phyloP scores from a whole-genome alignment of 2,888 invertebrate species.

The Heliconius cydno region DNA sequence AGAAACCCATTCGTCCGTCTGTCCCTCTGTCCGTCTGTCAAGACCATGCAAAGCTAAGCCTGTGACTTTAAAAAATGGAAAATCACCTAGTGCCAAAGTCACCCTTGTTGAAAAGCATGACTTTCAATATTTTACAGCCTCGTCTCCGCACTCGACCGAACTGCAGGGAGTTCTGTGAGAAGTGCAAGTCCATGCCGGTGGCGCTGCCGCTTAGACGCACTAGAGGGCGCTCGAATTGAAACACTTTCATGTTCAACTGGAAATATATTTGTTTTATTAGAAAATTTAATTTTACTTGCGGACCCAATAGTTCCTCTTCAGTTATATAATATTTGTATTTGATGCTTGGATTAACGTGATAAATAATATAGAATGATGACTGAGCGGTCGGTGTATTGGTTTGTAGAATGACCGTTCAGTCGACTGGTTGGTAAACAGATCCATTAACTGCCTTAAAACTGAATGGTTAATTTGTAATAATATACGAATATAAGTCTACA shows the following conservation, averaged over 20 bases:
- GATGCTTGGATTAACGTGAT: too few relatives aligned
- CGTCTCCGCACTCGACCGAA: slow-evolving; percentile 75
- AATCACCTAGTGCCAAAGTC: slow-evolving; percentile 73
- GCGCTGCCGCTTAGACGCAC: slow-evolving; percentile 74
- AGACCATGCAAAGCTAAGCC: too few relatives aligned
- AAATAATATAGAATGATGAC: too few relatives aligned
- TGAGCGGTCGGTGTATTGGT: too few relatives aligned
- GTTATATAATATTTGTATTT: too few relatives aligned
- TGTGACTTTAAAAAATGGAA: neutral
- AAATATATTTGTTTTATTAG: slow-evolving; percentile 39
- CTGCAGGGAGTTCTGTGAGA: slow-evolving; percentile 75
- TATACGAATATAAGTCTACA: neutral
- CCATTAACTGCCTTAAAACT: neutral
- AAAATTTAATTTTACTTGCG: neutral
- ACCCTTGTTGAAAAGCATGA: slow-evolving; percentile 75
- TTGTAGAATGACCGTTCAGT: too few relatives aligned
- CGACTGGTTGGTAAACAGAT: too few relatives aligned
- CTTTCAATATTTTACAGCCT: slow-evolving; percentile 73
- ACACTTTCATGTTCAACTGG: slow-evolving; percentile 75
- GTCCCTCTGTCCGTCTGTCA: too few relatives aligned
- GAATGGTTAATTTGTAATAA: neutral
- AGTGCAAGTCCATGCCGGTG: slow-evolving; percentile 71
- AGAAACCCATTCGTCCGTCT: too few relatives aligned
- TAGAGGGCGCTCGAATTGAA: slow-evolving; percentile 68
- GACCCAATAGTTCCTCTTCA: too few relatives aligned